Percentiles rank a stretch among this genome's conserved stretches.
Conservation (phyloP, 2,113 vertebrate genomes). For the Platysternon megacephalum region DNA sequence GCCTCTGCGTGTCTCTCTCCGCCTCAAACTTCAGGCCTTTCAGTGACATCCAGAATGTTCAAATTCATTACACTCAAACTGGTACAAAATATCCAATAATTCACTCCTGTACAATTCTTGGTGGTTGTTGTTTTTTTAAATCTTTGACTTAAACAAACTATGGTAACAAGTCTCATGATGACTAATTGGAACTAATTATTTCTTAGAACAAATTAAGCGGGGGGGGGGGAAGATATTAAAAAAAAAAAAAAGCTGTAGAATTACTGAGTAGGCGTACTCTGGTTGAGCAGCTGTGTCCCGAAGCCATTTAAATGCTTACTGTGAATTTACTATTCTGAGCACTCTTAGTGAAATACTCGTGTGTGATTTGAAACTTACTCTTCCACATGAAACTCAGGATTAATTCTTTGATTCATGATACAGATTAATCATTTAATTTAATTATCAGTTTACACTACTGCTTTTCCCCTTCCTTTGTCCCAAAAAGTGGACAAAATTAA, state of each 20-base stretch:
- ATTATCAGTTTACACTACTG: neutral
- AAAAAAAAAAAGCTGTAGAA: conserved; percentile 31
- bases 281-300: conserved; percentile 45
- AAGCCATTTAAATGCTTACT: conserved; percentile 34
- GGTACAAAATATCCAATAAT: conserved; percentile 35
- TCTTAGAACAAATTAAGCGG: conserved; percentile 50
- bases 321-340: conserved; percentile 22
- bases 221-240: neutral
- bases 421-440: neutral
- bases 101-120: conserved; percentile 16
- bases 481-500: neutral
- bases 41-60: neutral
- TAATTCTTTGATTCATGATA: neutral
- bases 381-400: neutral
- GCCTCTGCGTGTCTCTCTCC: neutral
- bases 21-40: neutral
- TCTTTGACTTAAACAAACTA: conserved; percentile 22
- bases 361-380: neutral
- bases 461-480: neutral
- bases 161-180: conserved; percentile 44
- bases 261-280: conserved; percentile 57
- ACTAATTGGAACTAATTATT: conserved; percentile 66
- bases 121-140: neutral
- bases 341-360: neutral
- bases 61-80: neutral